These are phyloP conservation scores for Yoshiicerus persimilis DNA, from an alignment of 1,140 invertebrate genomes.

Conservation along the genomic window DNA sequence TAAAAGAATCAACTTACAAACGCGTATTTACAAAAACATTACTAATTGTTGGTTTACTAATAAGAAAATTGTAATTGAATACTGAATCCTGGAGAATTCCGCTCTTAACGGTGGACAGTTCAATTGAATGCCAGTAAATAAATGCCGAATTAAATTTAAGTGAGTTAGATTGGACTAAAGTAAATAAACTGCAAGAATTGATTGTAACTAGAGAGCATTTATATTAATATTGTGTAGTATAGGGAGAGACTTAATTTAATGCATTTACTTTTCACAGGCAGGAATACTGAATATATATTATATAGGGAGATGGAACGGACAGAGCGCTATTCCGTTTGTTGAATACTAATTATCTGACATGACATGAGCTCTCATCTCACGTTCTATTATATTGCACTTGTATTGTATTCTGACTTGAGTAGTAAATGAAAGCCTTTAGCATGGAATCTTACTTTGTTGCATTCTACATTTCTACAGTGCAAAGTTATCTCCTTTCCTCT, in stretches of 20 bases:
- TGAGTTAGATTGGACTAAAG: background rate
- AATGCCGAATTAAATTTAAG: background rate
- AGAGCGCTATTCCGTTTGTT: background rate
- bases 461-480: background rate
- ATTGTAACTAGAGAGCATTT: background rate
- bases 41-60: background rate
- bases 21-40: background rate
- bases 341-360: background rate
- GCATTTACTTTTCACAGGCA: background rate
- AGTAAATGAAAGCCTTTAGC: background rate
- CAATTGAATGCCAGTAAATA: background rate
- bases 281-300: background rate
- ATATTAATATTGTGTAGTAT: background rate
- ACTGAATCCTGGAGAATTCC: background rate
- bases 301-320: background rate
- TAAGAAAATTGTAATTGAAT: conserved; percentile 1
- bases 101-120: too few species aligned
- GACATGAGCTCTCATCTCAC: background rate
- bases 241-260: background rate
- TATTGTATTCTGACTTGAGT: background rate
- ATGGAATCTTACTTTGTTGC: background rate
- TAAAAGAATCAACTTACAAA: background rate
- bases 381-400: background rate
- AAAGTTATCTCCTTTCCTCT: background rate
- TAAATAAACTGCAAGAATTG: background rate